These are phyloP conservation scores for Takifugu bimaculatus DNA, from an alignment of 2,113 vertebrate genomes.

Conservation along the genomic window DNA sequence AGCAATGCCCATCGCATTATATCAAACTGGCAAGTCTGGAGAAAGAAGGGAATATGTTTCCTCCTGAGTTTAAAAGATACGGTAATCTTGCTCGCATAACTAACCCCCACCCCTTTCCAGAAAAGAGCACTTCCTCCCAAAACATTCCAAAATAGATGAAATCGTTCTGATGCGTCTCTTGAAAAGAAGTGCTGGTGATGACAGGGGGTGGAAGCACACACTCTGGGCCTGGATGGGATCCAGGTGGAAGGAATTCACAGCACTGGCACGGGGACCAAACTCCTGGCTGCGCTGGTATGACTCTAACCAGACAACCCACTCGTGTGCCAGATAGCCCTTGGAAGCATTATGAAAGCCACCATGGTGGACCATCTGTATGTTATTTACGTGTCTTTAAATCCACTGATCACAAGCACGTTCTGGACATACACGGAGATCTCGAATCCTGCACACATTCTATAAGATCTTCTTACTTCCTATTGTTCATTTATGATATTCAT, in stretches of 20 bases:
- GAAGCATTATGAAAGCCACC: constrained; percentile 46
- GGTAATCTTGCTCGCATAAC: constrained; percentile 9
- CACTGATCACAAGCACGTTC: constrained; percentile 20
- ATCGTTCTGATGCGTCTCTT: constrained; percentile 57
- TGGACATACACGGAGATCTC: constrained; percentile 26
- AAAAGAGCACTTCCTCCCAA: constrained; percentile 40
- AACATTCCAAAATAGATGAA: constrained; percentile 36
- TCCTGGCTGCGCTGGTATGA: constrained; percentile 60
- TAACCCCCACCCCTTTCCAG: background rate
- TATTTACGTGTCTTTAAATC: constrained; percentile 58
- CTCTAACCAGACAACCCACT: constrained; percentile 54
- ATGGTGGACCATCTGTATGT: constrained; percentile 52
- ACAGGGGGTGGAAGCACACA: constrained; percentile 56
- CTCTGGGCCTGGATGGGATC: constrained; percentile 57
- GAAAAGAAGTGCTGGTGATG: constrained; percentile 41
- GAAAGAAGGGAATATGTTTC: constrained; percentile 37
- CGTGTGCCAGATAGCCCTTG: constrained; percentile 57
- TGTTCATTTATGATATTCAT: constrained; percentile 33
- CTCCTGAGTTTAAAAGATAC: constrained; percentile 29
- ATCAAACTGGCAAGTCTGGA: constrained; percentile 23
- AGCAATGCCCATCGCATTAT: constrained; percentile 46
- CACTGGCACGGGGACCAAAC: constrained; percentile 67
- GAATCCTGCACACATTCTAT: background rate
- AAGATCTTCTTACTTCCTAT: constrained; percentile 7
- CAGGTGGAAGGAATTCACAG: constrained; percentile 63